phyloP scores from a whole-genome alignment of 2,113 vertebrate genomes.

The Psettodes erumei region DNA sequence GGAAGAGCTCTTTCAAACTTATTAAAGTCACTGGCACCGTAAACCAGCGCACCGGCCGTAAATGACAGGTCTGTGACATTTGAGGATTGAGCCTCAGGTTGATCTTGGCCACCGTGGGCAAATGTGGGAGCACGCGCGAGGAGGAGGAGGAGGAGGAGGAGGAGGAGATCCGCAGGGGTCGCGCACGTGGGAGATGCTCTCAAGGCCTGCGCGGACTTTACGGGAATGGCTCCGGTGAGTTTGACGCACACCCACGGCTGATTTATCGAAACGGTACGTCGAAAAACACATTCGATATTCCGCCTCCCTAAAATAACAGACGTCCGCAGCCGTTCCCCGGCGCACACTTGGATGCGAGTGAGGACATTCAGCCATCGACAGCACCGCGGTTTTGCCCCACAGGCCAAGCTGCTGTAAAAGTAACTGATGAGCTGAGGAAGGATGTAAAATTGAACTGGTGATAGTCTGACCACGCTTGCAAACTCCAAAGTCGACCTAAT shows the following conservation, averaged over 20 bases:
- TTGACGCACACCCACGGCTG: neutral
- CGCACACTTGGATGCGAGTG: neutral
- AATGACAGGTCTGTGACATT: conserved; percentile 25
- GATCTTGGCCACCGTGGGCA: conserved; percentile 56
- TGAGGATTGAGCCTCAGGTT: conserved; percentile 19
- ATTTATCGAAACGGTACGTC: neutral
- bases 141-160: too few species aligned
- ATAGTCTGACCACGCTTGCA: neutral
- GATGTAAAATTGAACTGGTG: neutral
- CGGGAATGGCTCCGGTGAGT: neutral
- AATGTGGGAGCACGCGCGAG: conserved; percentile 50
- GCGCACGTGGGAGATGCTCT: conserved; percentile 8
- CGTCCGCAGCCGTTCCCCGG: neutral
- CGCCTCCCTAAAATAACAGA: neutral
- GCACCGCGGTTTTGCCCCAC: neutral
- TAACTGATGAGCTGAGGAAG: neutral
- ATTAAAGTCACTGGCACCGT: conserved; percentile 65
- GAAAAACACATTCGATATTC: neutral
- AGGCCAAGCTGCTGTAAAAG: neutral
- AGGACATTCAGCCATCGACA: neutral
- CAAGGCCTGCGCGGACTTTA: neutral
- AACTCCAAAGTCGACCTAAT: too few species aligned
- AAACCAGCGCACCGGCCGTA: conserved; percentile 44
- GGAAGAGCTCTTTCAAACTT: conserved; percentile 40
- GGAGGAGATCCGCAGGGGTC: conserved; percentile 36